Evolutionary conservation across 2,888 invertebrate genomes (phyloP).

Genomic region (Dynastes tityus): DNA sequence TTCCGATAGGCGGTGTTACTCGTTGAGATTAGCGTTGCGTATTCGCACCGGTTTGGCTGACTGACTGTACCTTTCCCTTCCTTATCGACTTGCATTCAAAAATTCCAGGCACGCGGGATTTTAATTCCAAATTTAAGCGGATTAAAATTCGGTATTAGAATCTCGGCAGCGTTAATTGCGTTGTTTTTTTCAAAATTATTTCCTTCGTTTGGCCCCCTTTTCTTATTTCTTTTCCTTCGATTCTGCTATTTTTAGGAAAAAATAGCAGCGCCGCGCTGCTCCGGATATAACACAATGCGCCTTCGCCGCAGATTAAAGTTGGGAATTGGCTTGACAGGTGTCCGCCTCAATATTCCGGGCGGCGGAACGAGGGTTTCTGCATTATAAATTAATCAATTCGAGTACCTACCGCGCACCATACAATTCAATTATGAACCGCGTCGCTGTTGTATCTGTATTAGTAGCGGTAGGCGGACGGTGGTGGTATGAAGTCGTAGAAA

Average conservation of each 20-base stretch:
- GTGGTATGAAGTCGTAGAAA: background rate
- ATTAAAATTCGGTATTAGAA: no score
- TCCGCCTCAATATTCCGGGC: conserved; percentile 27
- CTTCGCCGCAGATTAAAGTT: conserved; percentile 42
- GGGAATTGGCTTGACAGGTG: conserved; percentile 40
- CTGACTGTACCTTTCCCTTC: background rate
- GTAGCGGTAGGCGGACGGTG: background rate
- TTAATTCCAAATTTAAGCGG: background rate
- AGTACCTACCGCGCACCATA: background rate
- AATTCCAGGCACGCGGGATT: background rate
- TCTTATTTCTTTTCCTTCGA: no score
- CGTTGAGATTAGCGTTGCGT: background rate
- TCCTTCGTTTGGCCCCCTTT: no score
- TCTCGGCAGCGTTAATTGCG: no score
- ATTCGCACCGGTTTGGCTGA: background rate
- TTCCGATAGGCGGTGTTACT: background rate
- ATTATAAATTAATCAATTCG: conserved; percentile 35
- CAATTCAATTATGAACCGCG: conserved; percentile 18
- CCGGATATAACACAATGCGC: conserved; percentile 28
- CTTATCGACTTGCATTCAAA: background rate
- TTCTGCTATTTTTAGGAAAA: no score
- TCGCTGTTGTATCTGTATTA: background rate
- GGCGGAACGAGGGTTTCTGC: conserved; percentile 25
- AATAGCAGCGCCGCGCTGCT: no score
- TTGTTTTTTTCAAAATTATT: no score